phyloP scores from a whole-genome alignment of 1,140 invertebrate species.

The Babylonia areolata region DNA sequence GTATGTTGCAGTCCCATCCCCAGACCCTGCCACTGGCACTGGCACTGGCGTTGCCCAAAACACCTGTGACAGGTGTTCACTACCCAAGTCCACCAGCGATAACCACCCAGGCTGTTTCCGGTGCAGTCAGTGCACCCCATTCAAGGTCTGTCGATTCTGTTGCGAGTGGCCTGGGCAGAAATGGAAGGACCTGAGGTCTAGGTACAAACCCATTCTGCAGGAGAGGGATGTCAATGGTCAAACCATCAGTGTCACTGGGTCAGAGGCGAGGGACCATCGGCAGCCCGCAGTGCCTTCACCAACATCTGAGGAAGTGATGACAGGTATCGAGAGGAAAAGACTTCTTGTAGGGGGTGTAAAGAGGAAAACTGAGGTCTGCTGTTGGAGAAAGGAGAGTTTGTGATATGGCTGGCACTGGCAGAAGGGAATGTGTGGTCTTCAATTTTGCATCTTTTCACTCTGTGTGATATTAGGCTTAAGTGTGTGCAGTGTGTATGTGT shows the following conservation, averaged over 20 bases:
- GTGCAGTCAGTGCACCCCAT: not conserved
- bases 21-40: not conserved
- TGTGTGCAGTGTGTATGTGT: too few species aligned
- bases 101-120: not conserved
- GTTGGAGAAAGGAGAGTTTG: too few species aligned
- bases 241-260: not conserved
- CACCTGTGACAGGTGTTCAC: not conserved
- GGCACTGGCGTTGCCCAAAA: not conserved
- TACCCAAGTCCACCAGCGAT: not conserved
- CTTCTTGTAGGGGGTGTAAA: not conserved
- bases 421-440: too few species aligned
- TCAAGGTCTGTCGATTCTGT: not conserved
- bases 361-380: not conserved
- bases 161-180: not conserved
- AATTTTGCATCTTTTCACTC: too few species aligned
- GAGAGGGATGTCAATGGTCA: not conserved
- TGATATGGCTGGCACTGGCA: too few species aligned
- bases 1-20: not conserved
- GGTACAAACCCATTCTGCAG: not conserved
- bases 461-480: too few species aligned
- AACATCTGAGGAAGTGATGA: not conserved
- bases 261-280: too few species aligned
- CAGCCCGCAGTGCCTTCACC: too few species aligned
- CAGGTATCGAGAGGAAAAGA: not conserved
- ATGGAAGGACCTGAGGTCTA: not conserved